Evolutionary conservation across 2,797 vertebrate genomes (phyloP).

Genomic region (Sebastes trivittatus): DNA sequence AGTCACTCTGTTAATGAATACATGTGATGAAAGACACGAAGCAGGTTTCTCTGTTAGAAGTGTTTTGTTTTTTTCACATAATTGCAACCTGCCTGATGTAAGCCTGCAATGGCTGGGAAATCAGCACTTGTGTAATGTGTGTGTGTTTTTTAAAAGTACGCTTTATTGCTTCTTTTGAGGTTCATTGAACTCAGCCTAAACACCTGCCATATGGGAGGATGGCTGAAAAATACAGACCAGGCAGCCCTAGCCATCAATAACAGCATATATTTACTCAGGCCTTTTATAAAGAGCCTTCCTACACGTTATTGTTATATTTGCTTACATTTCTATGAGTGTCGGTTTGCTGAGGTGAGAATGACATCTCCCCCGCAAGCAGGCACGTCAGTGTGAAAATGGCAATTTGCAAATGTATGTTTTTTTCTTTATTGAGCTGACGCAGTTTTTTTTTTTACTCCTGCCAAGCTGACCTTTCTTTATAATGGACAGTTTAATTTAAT

Average conservation of each 20-base stretch:
- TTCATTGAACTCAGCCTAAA: constrained; percentile 68
- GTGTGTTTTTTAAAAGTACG: constrained; percentile 27
- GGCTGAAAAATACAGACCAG: constrained; percentile 49
- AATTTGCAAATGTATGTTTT: constrained; percentile 31
- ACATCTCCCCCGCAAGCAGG: constrained; percentile 16
- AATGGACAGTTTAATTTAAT: constrained; percentile 36
- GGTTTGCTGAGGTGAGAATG: constrained; percentile 37
- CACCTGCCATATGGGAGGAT: constrained; percentile 63
- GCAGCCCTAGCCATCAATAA: constrained; percentile 53
- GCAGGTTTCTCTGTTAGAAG: constrained; percentile 11
- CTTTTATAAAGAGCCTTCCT: constrained; percentile 31
- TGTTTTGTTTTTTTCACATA: constrained; percentile 6
- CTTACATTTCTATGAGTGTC: constrained; percentile 51
- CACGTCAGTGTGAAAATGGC: constrained; percentile 37
- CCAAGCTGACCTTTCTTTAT: constrained; percentile 24
- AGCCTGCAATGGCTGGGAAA: constrained; percentile 40
- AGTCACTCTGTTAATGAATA: constrained; percentile 7
- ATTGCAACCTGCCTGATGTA: constrained; percentile 46
- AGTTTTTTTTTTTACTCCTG: not conserved
- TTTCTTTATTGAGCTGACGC: not conserved
- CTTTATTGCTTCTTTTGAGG: constrained; percentile 67
- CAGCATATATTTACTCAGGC: constrained; percentile 53
- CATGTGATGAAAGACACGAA: constrained; percentile 27
- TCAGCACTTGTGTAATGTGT: constrained; percentile 50
- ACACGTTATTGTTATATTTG: constrained; percentile 32